These are phyloP conservation scores for Vanessa cardui DNA, from an alignment of 2,888 invertebrate species.

Conservation along the genomic window DNA sequence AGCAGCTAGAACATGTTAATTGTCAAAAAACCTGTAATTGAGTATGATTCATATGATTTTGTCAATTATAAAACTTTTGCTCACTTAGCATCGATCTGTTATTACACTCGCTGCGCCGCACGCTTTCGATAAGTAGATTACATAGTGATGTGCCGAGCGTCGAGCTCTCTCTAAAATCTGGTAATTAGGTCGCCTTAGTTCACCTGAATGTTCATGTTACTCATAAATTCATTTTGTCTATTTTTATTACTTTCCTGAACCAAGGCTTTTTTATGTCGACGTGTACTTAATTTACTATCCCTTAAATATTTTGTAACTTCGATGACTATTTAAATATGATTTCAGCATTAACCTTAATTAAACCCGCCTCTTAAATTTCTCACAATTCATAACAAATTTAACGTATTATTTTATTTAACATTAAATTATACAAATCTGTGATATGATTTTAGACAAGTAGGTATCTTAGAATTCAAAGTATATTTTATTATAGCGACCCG, in stretches of 20 bases:
- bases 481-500: no score
- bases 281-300: no score
- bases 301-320: neutral
- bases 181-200: conserved; percentile 38
- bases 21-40: no score
- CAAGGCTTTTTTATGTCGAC: neutral
- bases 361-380: no score
- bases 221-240: conserved; percentile 30
- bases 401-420: no score
- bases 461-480: no score
- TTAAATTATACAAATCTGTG: no score
- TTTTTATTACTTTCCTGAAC: conserved; percentile 24
- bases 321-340: neutral
- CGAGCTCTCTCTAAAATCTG: conserved; percentile 37
- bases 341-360: neutral
- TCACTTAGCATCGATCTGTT: conserved; percentile 35
- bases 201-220: conserved; percentile 33
- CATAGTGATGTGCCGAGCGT: conserved; percentile 29
- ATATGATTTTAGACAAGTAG: no score
- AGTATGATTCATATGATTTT: no score
- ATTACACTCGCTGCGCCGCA: conserved; percentile 33
- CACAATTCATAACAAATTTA: no score
- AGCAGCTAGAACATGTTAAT: no score
- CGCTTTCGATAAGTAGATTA: conserved; percentile 39
- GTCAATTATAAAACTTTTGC: conserved; percentile 18